phyloP scores from a whole-genome alignment of 1,140 invertebrate species.

The Tenebrio molitor region DNA sequence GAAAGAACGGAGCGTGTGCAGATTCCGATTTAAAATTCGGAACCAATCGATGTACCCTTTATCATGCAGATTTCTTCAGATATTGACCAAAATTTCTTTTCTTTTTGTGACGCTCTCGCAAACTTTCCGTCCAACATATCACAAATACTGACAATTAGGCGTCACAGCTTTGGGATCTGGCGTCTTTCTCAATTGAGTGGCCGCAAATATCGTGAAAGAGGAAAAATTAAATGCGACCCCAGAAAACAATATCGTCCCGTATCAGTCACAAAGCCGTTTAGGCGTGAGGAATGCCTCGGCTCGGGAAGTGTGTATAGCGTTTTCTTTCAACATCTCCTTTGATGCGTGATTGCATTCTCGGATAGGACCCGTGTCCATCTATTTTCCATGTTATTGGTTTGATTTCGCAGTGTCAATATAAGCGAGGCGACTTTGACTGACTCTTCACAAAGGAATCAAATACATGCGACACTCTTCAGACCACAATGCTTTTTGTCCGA shows the following conservation, averaged over 20 bases:
- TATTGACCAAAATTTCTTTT: not conserved
- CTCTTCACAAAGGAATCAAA: constrained; percentile 46
- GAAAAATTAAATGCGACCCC: not conserved
- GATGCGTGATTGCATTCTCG: constrained; percentile 53
- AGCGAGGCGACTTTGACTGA: constrained; percentile 42
- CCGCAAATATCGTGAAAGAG: not conserved
- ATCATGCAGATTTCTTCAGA: constrained; percentile 16
- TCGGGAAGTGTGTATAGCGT: constrained; percentile 25
- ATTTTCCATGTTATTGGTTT: constrained; percentile 66
- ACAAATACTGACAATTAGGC: not conserved
- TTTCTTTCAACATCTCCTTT: constrained; percentile 54
- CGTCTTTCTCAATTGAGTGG: not conserved
- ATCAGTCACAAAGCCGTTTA: constrained; percentile 34
- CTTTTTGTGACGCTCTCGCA: not conserved
- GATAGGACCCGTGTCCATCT: constrained; percentile 60
- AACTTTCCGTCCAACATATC: not conserved
- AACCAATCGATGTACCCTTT: constrained; percentile 22
- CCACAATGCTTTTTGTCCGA: constrained; percentile 41
- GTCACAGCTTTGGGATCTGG: not conserved
- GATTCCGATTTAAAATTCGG: constrained; percentile 30
- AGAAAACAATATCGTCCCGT: constrained; percentile 31
- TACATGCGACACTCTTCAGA: constrained; percentile 41
- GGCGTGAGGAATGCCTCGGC: constrained; percentile 4
- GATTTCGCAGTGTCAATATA: constrained; percentile 62
- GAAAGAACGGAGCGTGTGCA: constrained; percentile 9